These are phyloP conservation scores for Otolemur crassicaudatus DNA, from an alignment of 2,797 vertebrate species.

Conservation along the genomic window DNA sequence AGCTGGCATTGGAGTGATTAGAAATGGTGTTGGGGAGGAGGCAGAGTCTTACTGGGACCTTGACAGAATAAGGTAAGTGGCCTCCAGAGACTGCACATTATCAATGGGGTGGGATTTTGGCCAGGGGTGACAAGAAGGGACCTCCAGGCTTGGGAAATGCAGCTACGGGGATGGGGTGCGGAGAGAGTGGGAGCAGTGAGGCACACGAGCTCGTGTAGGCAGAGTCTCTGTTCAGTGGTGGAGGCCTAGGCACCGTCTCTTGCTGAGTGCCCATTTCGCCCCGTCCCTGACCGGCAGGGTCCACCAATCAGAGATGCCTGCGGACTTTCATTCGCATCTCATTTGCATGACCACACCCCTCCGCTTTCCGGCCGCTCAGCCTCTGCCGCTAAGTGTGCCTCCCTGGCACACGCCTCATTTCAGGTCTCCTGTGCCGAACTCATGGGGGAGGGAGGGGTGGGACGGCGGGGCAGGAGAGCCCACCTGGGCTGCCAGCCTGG, in stretches of 20 bases:
- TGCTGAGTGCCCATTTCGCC: background rate
- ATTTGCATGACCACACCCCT: conserved; percentile 19
- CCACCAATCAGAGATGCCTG: conserved; percentile 47
- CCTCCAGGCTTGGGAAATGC: background rate
- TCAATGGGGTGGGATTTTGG: background rate
- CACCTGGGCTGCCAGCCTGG: background rate
- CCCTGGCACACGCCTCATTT: background rate
- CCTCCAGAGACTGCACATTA: background rate
- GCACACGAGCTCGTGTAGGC: background rate
- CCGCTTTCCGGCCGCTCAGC: fast-evolving
- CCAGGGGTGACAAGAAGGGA: background rate
- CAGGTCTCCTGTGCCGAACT: background rate
- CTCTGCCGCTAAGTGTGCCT: background rate
- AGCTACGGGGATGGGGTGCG: background rate
- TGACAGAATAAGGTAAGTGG: background rate
- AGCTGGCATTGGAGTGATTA: background rate
- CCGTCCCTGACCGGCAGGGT: background rate
- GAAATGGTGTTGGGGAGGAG: background rate
- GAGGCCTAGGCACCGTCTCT: background rate
- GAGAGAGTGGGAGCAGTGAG: background rate
- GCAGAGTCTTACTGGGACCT: background rate
- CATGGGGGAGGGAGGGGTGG: background rate
- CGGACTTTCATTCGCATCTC: conserved; percentile 7
- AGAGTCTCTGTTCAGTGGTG: fast-evolving
- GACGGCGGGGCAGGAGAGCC: background rate